Conservation (phyloP, 2,797 vertebrate genomes). For the Sebastes ruberrimus region DNA sequence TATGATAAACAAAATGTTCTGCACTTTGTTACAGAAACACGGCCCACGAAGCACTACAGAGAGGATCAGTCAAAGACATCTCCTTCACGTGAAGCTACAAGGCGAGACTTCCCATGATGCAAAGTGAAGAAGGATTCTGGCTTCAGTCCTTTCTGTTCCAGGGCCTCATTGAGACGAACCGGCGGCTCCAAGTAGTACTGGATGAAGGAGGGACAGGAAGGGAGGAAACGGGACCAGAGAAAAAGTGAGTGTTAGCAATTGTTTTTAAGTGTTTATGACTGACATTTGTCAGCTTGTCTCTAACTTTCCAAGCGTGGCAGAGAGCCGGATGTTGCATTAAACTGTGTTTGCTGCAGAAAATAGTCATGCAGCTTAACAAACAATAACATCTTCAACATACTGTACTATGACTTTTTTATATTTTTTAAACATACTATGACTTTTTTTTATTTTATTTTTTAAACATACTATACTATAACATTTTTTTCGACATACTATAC, state of each 20-base stretch:
- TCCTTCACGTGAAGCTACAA: constrained; percentile 74
- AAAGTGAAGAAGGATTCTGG: constrained; percentile 91
- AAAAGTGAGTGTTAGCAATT: too few species aligned
- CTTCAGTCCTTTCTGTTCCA: constrained; percentile 86
- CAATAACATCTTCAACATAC: too few species aligned
- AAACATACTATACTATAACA: too few species aligned
- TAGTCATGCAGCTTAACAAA: too few species aligned
- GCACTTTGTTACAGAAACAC: constrained; percentile 9
- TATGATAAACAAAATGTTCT: background rate
- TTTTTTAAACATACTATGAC: too few species aligned
- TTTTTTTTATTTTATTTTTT: too few species aligned
- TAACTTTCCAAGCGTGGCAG: background rate
- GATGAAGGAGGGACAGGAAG: background rate
- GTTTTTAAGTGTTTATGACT: background rate
- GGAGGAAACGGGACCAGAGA: background rate
- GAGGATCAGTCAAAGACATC: constrained; percentile 77
- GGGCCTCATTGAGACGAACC: constrained; percentile 85
- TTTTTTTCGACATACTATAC: too few species aligned
- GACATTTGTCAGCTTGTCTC: background rate
- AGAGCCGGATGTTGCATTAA: background rate
- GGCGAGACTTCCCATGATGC: constrained; percentile 91
- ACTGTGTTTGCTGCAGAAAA: background rate
- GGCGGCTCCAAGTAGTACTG: constrained; percentile 95
- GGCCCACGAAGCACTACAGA: background rate
- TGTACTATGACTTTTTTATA: too few species aligned